Evolutionary conservation across 2,113 vertebrate genomes (phyloP).

Genomic region (Sinocyclocheilus maitianheensis): DNA sequence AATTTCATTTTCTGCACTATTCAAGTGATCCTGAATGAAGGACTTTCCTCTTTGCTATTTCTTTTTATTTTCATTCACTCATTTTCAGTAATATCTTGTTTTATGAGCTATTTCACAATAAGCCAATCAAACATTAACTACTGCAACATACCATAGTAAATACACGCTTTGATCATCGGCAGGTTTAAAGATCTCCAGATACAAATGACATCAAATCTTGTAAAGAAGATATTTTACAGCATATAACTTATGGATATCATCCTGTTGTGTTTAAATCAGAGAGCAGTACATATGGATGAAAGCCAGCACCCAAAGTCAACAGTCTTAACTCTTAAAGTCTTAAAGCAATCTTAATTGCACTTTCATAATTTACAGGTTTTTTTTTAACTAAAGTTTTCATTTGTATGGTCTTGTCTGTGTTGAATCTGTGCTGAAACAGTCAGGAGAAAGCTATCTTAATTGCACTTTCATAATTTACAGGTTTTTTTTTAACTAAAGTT

Average conservation of each 20-base stretch:
- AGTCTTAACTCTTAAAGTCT: not conserved
- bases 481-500: not conserved
- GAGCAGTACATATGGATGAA: not conserved
- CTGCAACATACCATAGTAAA: not conserved
- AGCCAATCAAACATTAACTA: conserved; percentile 21
- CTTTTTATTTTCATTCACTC: not conserved
- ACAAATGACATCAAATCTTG: not conserved
- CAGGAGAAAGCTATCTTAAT: not conserved
- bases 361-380: too few species aligned
- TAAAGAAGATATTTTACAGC: not conserved
- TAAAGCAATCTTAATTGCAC: too few species aligned
- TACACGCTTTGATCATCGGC: not conserved
- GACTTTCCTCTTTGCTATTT: not conserved
- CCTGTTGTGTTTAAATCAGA: not conserved
- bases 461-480: not conserved
- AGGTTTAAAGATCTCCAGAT: not conserved
- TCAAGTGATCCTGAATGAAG: not conserved
- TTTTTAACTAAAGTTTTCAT: too few species aligned
- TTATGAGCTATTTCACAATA: not conserved
- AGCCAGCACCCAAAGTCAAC: not conserved
- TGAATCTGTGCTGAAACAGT: not conserved
- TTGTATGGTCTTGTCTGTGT: too few species aligned
- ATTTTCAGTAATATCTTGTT: not conserved
- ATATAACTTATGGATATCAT: not conserved
- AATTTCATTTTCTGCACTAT: not conserved